These are phyloP conservation scores for Hipparchia semele DNA, from an alignment of 2,888 invertebrate species.

Conservation along the genomic window DNA sequence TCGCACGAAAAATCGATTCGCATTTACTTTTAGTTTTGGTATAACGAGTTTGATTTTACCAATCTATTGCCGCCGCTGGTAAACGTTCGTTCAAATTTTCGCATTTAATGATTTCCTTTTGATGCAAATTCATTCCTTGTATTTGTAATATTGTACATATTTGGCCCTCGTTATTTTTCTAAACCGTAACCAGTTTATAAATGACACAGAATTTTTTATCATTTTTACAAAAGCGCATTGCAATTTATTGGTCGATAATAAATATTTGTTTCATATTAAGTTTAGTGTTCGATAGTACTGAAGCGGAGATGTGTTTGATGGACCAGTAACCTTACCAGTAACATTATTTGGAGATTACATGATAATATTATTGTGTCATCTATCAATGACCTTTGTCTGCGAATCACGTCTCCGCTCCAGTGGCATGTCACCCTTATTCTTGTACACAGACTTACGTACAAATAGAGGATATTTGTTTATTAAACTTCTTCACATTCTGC, in stretches of 20 bases:
- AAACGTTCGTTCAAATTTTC: not conserved
- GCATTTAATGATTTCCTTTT: not conserved
- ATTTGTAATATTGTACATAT: not conserved
- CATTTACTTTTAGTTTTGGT: not conserved
- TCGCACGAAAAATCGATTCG: not conserved
- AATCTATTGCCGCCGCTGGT: not conserved
- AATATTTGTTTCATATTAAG: no score
- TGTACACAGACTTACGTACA: not conserved
- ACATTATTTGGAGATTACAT: no score
- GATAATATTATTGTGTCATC: no score
- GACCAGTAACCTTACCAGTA: no score
- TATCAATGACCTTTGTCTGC: no score
- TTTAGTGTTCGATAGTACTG: no score
- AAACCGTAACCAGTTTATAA: constrained; percentile 9
- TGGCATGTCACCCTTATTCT: not conserved
- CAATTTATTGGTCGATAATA: not conserved
- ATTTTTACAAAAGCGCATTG: not conserved
- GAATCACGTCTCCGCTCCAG: not conserved
- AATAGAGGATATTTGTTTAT: not conserved
- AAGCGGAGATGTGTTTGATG: no score
- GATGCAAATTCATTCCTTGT: not conserved
- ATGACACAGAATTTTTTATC: not conserved
- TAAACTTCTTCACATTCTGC: not conserved
- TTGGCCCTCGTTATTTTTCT: not conserved
- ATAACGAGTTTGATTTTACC: not conserved